Base-by-base conservation (phyloP, 2,797 vertebrate species). In the Rousettus madagascariensis region DNA sequence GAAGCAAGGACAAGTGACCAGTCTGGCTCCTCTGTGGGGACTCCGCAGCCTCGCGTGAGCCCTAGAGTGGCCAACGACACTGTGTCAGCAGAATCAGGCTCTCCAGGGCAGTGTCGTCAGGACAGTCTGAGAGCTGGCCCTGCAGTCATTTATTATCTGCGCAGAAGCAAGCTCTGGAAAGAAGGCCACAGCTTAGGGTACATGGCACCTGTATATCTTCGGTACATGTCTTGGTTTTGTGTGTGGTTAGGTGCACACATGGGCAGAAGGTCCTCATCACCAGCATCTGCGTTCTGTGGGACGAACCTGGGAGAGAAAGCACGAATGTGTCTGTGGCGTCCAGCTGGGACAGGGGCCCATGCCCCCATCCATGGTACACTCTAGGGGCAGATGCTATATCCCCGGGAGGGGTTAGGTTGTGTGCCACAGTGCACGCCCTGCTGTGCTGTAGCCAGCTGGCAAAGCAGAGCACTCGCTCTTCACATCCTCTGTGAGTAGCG, bases 181-280 rank as follows among this genome's bases (percentile, higher is more conserved):
- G 36, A 49, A 55, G 53, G 12, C 15, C 4, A 0, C 8, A 3
- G 66, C 83, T 43, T 46, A 41, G 38, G 53, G 57, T 26, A 1
- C 20, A 78, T 0, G 19, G 38, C 0, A 0, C 17, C 22, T 0
- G 0, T 2, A 8, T 4, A 2, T 66, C 77, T 59, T 36, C 6
- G 36, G 69, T 28, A 9, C 9, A 1, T 1, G 0, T 16, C 33
- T 41, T 72, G 24, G 46, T 53, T 53, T 10, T 19, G 30, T 7
- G 46, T 7, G 8, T 9, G 41, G 8, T 3, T 74, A 61, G 8
- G 28, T 2, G 5, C 43, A 51, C 30, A 16, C 2, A 0, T 3
- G 33, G 28, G 24, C 85, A 61, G 59, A 49, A 59, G 41, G 30
- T 33, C n/a, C 33, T 24, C 36, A 0, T 43, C 17, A 20, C 65